Conservation (phyloP, 2,113 vertebrate species). For the Daphoenositta chrysoptera region DNA sequence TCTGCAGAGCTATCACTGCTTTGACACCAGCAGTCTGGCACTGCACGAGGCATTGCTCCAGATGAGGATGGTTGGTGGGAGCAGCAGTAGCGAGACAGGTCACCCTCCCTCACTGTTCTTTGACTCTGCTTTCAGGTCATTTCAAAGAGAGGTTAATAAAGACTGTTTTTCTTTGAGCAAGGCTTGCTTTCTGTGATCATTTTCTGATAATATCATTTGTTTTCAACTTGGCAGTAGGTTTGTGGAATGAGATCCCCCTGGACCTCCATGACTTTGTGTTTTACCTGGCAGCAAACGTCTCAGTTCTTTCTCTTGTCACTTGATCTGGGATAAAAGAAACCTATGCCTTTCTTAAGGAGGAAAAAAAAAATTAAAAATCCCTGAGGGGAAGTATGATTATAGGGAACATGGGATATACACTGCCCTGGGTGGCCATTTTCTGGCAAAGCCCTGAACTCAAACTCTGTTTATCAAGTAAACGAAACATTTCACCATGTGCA, state of each 20-base stretch:
- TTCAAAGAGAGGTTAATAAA: conserved; percentile 50
- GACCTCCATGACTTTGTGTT: conserved; percentile 27
- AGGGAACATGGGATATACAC: neutral
- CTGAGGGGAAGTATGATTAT: conserved; percentile 7
- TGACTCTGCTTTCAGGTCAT: conserved; percentile 39
- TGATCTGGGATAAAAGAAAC: conserved; percentile 74
- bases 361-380: neutral
- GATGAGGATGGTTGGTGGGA: neutral
- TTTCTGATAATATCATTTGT: conserved; percentile 55
- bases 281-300: conserved; percentile 35
- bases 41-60: neutral
- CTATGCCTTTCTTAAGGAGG: conserved; percentile 3
- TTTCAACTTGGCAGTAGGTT: conserved; percentile 24
- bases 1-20: neutral
- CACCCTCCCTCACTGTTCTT: conserved; percentile 4
- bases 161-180: neutral
- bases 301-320: conserved; percentile 55
- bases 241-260: conserved; percentile 12
- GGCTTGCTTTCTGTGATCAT: conserved; percentile 24
- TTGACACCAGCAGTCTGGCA: neutral
- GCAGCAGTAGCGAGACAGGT: neutral
- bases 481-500: neutral
- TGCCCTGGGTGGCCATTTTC: neutral
- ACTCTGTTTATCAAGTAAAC: neutral
- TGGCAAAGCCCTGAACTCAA: neutral